Evolutionary conservation across 92 coral and sea anemone species (phyloP).

Genomic region (Bergia puertoricense): DNA sequence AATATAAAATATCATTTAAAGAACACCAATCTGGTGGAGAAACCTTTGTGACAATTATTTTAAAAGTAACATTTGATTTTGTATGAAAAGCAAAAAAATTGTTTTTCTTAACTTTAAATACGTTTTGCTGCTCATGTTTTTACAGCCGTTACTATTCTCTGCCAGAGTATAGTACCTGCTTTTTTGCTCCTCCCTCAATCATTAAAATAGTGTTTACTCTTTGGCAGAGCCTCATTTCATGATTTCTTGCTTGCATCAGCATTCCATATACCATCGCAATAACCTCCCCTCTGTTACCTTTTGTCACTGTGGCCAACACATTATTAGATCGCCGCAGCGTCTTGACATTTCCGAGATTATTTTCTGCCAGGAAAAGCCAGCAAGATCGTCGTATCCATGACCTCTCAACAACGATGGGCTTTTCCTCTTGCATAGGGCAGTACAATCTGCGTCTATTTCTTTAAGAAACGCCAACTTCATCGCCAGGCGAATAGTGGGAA

Average conservation of each 20-base stretch:
- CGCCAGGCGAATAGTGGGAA: slow-evolving; percentile 14
- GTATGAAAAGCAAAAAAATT: too few species aligned
- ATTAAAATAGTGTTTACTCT: slow-evolving; percentile 48
- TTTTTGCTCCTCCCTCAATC: slow-evolving; percentile 58
- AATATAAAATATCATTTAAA: too few species aligned
- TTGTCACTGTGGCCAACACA: slow-evolving; percentile 17
- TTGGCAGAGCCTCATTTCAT: slow-evolving; percentile 54
- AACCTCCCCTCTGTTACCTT: not conserved
- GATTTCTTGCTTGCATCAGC: slow-evolving; percentile 53
- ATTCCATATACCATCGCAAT: slow-evolving; percentile 34
- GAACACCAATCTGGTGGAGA: too few species aligned
- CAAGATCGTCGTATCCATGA: slow-evolving; percentile 21
- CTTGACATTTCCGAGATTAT: slow-evolving; percentile 29
- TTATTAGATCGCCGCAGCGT: not conserved
- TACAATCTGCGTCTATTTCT: slow-evolving; percentile 4
- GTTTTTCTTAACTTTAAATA: too few species aligned
- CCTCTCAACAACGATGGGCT: slow-evolving; percentile 19
- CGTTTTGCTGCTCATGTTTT: too few species aligned
- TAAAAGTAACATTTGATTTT: too few species aligned
- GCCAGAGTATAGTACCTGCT: not conserved
- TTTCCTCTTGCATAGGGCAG: slow-evolving; percentile 1
- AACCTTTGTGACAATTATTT: too few species aligned
- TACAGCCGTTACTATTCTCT: not conserved
- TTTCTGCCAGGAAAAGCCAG: slow-evolving; percentile 25
- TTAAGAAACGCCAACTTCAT: slow-evolving; percentile 9